Evolutionary conservation across 2,888 invertebrate genomes (phyloP).

Genomic region (Pocota personata): DNA sequence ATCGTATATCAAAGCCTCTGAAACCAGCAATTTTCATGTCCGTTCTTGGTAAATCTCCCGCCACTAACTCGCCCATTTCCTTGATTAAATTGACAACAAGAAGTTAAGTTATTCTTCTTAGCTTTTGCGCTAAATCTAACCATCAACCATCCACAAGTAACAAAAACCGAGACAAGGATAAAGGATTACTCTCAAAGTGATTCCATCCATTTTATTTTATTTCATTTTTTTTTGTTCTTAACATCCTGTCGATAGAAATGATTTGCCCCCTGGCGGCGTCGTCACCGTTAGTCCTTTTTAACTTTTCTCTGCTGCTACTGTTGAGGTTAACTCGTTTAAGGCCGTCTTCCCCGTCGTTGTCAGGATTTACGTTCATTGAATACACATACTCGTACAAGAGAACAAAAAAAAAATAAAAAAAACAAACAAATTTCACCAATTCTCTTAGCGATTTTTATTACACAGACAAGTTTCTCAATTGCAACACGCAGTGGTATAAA

Average conservation of each 20-base stretch:
- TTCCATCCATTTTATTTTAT: slow-evolving; percentile 13
- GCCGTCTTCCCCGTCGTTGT: neutral
- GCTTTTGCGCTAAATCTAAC: neutral
- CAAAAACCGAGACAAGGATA: neutral
- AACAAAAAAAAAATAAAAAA: neutral
- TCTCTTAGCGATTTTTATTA: slow-evolving; percentile 3
- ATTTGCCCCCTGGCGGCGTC: slow-evolving; percentile 9
- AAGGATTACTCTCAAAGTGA: slow-evolving; percentile 50
- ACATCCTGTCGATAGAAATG: slow-evolving; percentile 49
- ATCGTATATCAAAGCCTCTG: neutral
- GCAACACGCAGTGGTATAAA: neutral
- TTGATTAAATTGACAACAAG: slow-evolving; percentile 51
- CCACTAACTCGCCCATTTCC: slow-evolving; percentile 48
- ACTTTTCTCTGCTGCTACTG: neutral
- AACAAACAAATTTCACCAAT: too few relatives aligned
- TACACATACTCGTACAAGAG: neutral
- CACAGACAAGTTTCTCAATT: slow-evolving; percentile 40
- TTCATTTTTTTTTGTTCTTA: neutral
- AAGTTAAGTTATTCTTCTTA: slow-evolving; percentile 31
- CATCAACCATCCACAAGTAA: neutral
- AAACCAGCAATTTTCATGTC: slow-evolving; percentile 36
- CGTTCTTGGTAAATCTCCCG: slow-evolving; percentile 39
- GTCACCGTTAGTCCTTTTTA: slow-evolving; percentile 2
- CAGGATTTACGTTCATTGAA: slow-evolving; percentile 35
- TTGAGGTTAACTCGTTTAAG: slow-evolving; percentile 35